Conservation (phyloP, 2,113 vertebrate genomes). For the Gobio gobio region DNA sequence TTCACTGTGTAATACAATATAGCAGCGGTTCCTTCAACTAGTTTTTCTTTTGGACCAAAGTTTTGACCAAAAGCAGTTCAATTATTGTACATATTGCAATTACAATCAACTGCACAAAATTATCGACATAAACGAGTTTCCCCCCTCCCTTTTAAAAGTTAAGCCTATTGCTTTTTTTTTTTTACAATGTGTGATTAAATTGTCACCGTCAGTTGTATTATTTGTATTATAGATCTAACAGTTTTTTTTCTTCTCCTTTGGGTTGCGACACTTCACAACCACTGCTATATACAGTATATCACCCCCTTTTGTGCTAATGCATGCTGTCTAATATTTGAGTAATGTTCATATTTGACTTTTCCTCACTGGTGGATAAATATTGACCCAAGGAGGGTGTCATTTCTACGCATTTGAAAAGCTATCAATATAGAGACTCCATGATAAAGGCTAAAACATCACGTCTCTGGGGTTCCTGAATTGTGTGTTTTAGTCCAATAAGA, state of each 20-base stretch:
- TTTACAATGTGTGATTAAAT: background rate
- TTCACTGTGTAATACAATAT: background rate
- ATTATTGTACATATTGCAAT: background rate
- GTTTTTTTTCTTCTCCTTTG: background rate
- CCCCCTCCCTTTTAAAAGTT: background rate
- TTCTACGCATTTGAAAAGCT: background rate
- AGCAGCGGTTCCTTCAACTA: background rate
- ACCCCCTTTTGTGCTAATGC: background rate
- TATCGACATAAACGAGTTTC: background rate
- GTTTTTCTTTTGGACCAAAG: background rate
- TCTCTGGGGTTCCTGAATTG: background rate
- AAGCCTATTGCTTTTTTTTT: background rate
- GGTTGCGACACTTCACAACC: background rate
- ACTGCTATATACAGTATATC: background rate
- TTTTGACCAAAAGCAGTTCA: background rate
- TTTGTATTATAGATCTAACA: background rate
- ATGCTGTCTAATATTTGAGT: conserved; percentile 1
- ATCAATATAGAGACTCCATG: background rate
- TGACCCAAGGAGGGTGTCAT: conserved; percentile 66
- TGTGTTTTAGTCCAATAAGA: background rate
- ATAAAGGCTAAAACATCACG: background rate
- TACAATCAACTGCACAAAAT: background rate
- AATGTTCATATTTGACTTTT: conserved; percentile 27
- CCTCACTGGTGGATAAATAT: conserved; percentile 60
- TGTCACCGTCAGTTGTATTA: background rate